Percentiles rank a stretch among this genome's conserved stretches.
These are phyloP conservation scores for Frankliniella intonsa DNA, from an alignment of 2,888 invertebrate species.

Conservation along the genomic window DNA sequence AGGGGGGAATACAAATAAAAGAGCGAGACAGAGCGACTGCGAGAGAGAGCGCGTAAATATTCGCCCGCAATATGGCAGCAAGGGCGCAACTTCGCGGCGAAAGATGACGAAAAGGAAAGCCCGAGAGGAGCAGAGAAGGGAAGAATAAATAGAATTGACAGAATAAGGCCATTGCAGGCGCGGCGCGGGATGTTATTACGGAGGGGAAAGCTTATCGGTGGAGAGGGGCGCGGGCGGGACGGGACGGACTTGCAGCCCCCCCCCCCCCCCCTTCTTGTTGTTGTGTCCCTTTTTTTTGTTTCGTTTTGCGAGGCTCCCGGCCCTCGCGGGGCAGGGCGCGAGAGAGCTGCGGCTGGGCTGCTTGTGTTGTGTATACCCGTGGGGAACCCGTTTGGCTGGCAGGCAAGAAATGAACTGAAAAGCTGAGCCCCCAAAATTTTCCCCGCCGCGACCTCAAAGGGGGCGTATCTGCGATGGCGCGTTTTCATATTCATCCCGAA, in stretches of 20 bases:
- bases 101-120: not conserved
- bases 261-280: no score
- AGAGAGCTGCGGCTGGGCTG: no score
- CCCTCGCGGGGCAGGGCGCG: no score
- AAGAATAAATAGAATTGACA: constrained; percentile 10
- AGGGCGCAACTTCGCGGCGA: not conserved
- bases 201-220: constrained; percentile 3
- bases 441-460: no score
- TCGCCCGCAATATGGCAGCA: not conserved
- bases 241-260: not conserved
- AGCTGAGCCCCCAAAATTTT: no score
- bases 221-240: not conserved
- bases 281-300: no score
- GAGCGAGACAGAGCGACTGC: not conserved
- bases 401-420: no score
- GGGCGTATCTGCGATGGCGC: no score
- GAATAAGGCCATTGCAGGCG: not conserved
- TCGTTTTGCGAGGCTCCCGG: no score
- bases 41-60: not conserved
- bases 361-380: no score
- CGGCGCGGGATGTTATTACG: not conserved
- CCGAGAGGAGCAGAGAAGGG: not conserved
- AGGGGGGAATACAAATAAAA: not conserved
- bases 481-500: no score
- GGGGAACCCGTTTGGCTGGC: no score